Evolutionary conservation across 2,113 vertebrate species (phyloP).

Genomic region (Genyomyrus donnyi): DNA sequence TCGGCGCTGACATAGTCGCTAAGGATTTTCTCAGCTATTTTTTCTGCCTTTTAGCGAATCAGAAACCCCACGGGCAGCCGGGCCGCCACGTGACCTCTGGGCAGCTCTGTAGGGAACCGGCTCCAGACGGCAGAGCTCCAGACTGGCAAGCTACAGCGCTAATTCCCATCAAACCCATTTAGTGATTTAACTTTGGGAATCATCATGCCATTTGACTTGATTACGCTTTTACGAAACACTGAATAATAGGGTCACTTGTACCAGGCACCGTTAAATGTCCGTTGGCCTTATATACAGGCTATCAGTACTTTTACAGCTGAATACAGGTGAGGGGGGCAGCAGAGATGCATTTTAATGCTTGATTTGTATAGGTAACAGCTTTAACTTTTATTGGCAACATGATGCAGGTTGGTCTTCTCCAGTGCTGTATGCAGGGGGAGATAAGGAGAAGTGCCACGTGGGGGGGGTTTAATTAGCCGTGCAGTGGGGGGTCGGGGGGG

Average conservation of each 20-base stretch:
- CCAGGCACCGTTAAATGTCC: constrained; percentile 55
- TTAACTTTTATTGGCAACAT: neutral
- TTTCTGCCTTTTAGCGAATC: neutral
- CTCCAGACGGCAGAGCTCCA: neutral
- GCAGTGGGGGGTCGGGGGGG: neutral
- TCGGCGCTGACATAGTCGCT: neutral
- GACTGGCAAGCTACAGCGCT: constrained; percentile 20
- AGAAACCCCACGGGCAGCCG: neutral
- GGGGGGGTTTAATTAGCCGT: neutral
- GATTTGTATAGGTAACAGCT: neutral
- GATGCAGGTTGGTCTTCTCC: neutral
- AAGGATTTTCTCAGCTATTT: neutral
- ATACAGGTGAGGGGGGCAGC: neutral
- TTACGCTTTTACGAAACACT: constrained; percentile 37
- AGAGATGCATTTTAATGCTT: neutral
- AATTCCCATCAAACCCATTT: constrained; percentile 36
- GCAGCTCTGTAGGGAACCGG: neutral
- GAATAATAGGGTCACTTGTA: constrained; percentile 52
- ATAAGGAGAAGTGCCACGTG: neutral
- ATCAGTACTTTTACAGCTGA: constrained; percentile 43
- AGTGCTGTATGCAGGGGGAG: neutral
- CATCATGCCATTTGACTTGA: constrained; percentile 41
- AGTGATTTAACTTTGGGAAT: constrained; percentile 50
- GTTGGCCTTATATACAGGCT: constrained; percentile 53
- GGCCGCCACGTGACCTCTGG: neutral